A percentile compares a stretch with the other conserved stretches of the same genome.
Conservation (phyloP, 1,140 invertebrate genomes). For the Hermatobates lingyangjiaoensis region DNA sequence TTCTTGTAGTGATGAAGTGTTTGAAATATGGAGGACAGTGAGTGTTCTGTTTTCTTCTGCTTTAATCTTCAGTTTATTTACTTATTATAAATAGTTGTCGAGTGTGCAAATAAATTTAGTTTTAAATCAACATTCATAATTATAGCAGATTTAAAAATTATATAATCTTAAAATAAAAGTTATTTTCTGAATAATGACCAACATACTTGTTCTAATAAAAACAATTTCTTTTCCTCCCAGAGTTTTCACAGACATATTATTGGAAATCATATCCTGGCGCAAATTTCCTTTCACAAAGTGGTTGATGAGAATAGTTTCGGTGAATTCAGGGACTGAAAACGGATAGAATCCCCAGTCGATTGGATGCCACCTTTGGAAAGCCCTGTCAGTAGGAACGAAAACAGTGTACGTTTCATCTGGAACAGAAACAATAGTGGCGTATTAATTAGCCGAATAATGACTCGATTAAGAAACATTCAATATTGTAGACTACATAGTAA, state of each 20-base stretch:
- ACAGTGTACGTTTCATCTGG: slow-evolving; percentile 37
- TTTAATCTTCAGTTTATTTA: too few species aligned
- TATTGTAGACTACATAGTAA: too few species aligned
- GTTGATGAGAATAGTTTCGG: slow-evolving; percentile 36
- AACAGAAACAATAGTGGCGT: slow-evolving; percentile 13
- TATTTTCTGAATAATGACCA: slow-evolving; percentile 4
- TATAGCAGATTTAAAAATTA: too few species aligned
- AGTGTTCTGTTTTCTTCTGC: too few species aligned
- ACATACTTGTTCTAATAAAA: slow-evolving; percentile 34
- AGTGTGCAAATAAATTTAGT: too few species aligned
- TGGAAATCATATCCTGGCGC: slow-evolving; percentile 31
- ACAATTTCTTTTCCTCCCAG: slow-evolving; percentile 33
- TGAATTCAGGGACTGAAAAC: slow-evolving; percentile 42
- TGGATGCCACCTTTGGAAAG: slow-evolving; percentile 43
- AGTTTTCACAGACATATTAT: slow-evolving; percentile 30
- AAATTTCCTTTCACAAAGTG: slow-evolving; percentile 37
- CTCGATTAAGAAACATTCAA: too few species aligned
- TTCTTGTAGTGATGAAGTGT: too few species aligned
- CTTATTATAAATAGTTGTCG: too few species aligned
- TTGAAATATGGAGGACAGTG: too few species aligned
- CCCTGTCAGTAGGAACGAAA: slow-evolving; percentile 38
- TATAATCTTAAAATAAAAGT: too few species aligned
- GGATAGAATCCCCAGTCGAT: slow-evolving; percentile 50
- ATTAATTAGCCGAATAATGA: not conserved
- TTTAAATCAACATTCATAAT: too few species aligned